Evolutionary conservation across 2,797 vertebrate genomes (phyloP).

Genomic region (Perodicticus potto): DNA sequence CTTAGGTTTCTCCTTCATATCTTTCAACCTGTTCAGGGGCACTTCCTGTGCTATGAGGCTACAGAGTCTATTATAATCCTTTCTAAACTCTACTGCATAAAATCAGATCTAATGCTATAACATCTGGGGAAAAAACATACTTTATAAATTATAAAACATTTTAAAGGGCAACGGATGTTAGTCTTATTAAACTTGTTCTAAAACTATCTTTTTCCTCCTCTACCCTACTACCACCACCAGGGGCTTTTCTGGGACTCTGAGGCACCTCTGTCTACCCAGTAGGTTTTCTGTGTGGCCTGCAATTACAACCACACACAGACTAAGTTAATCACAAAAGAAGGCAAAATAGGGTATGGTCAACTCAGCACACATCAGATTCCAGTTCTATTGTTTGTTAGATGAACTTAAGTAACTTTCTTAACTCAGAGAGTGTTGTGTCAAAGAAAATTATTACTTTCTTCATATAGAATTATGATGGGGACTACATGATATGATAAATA

Average conservation of each 20-base stretch:
- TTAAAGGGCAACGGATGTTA: neutral
- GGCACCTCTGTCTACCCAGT: rapidly evolving
- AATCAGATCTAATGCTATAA: neutral
- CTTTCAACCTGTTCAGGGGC: slow-evolving; percentile 28
- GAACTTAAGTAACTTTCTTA: slow-evolving; percentile 28
- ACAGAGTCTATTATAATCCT: neutral
- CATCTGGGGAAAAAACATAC: neutral
- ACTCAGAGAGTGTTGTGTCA: neutral
- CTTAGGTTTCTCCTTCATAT: slow-evolving; percentile 46
- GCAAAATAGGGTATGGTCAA: rapidly evolving
- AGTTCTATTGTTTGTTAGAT: neutral
- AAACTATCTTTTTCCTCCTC: neutral
- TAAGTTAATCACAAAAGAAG: neutral
- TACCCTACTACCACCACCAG: neutral
- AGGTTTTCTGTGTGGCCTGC: too few relatives aligned
- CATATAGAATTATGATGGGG: neutral
- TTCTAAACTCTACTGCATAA: slow-evolving; percentile 11
- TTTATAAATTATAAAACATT: neutral
- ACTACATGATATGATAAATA: neutral
- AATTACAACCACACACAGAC: rapidly evolving
- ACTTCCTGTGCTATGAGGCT: neutral
- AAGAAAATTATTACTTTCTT: neutral
- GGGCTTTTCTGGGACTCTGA: neutral
- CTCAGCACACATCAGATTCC: neutral
- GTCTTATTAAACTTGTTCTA: neutral